Percentiles rank a stretch among this genome's conserved stretches.
Evolutionary conservation across 2,888 invertebrate species (phyloP).

Genomic region (Oligia strigilis): DNA sequence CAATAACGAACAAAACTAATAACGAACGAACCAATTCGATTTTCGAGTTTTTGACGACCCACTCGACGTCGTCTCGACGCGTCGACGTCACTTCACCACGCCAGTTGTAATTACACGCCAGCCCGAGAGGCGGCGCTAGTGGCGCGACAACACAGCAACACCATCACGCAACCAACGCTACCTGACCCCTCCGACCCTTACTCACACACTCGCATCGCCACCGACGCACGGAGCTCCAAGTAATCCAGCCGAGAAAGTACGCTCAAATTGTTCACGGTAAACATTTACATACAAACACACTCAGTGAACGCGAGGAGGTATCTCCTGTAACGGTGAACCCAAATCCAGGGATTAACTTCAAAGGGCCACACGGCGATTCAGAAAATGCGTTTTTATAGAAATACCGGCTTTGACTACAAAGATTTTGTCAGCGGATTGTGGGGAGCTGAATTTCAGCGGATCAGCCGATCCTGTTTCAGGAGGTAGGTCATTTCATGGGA

Average conservation of each 20-base stretch:
- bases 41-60: slow-evolving; percentile 81
- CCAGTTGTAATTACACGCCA: slow-evolving; percentile 76
- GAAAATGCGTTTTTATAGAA: slow-evolving; percentile 89
- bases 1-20: slow-evolving; percentile 71
- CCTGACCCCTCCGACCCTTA: slow-evolving; percentile 65
- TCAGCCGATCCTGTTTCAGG: slow-evolving; percentile 80
- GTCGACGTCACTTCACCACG: slow-evolving; percentile 70
- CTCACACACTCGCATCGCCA: slow-evolving; percentile 38
- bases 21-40: slow-evolving; percentile 77
- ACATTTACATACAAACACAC: slow-evolving; percentile 76
- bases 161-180: slow-evolving; percentile 63
- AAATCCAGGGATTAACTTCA: slow-evolving; percentile 88
- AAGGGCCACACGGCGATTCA: slow-evolving; percentile 83
- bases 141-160: slow-evolving; percentile 63
- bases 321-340: slow-evolving; percentile 74
- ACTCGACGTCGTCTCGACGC: slow-evolving; percentile 76
- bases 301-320: slow-evolving; percentile 68
- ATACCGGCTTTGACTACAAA: slow-evolving; percentile 85
- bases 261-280: slow-evolving; percentile 77
- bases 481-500: slow-evolving; percentile 77
- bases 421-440: slow-evolving; percentile 84
- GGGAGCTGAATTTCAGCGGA: slow-evolving; percentile 77
- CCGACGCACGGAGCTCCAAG: slow-evolving; percentile 65
- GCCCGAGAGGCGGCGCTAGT: slow-evolving; percentile 74
- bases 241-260: slow-evolving; percentile 70